Conservation (phyloP, 2,797 vertebrate species). For the Luscinia megarhynchos region DNA sequence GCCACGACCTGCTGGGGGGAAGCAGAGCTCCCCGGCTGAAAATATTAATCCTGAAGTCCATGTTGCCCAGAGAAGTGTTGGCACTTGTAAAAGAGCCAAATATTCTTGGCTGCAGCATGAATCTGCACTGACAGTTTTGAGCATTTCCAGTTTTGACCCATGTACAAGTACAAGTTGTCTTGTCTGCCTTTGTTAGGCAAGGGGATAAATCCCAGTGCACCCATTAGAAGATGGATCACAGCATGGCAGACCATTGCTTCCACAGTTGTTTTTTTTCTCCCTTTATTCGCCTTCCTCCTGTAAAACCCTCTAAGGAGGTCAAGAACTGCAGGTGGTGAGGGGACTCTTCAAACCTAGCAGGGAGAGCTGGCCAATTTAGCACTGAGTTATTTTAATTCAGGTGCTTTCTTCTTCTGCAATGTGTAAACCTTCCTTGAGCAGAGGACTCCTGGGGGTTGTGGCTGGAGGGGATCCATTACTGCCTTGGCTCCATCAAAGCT, state of each 20-base stretch:
- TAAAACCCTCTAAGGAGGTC: slow-evolving; percentile 34
- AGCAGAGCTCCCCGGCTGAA: background rate
- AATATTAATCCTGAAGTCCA: background rate
- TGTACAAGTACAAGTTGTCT: background rate
- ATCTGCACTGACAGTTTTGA: background rate
- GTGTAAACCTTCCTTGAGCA: slow-evolving; percentile 44
- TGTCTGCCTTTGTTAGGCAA: background rate
- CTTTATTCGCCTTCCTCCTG: background rate
- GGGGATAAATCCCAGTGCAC: slow-evolving; percentile 27
- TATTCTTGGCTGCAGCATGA: background rate
- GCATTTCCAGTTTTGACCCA: background rate
- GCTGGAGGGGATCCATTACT: slow-evolving; percentile 61
- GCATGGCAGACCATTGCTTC: background rate
- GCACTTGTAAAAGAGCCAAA: background rate
- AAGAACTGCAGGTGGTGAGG: slow-evolving; percentile 36
- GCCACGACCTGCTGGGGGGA: fast-evolving
- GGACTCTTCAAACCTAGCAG: slow-evolving; percentile 30
- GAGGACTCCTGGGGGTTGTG: slow-evolving; percentile 46
- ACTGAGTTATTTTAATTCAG: slow-evolving; percentile 47
- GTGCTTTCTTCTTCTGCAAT: slow-evolving; percentile 41
- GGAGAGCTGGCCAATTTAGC: slow-evolving; percentile 15
- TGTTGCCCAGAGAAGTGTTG: background rate
- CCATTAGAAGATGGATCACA: slow-evolving; percentile 28
- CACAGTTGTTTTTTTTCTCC: background rate
- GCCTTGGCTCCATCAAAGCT: slow-evolving; percentile 51